Conservation (phyloP, 2,888 invertebrate species). For the Idaea biselata region DNA sequence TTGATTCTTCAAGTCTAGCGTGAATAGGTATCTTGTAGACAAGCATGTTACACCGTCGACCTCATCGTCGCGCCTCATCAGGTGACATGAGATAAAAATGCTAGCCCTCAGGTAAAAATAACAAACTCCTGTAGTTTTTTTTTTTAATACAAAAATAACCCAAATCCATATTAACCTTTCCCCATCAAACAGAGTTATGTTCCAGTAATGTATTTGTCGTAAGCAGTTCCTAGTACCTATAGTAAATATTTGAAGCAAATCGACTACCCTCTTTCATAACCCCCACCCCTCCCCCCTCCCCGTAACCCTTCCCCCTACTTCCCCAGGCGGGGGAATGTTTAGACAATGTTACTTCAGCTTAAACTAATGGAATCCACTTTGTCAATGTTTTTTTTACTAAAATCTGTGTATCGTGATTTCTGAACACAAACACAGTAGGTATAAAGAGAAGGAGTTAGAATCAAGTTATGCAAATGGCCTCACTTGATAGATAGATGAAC, state of each 20-base stretch:
- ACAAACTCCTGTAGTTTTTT: too few species aligned
- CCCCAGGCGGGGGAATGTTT: slow-evolving; percentile 12
- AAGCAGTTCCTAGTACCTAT: slow-evolving; percentile 38
- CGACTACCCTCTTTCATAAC: slow-evolving; percentile 20
- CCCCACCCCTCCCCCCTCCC: slow-evolving; percentile 6
- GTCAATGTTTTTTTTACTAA: slow-evolving; percentile 21
- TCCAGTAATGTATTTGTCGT: slow-evolving; percentile 36
- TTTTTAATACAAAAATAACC: neutral
- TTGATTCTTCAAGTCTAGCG: too few species aligned
- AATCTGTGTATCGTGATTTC: slow-evolving; percentile 13
- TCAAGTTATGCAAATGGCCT: too few species aligned
- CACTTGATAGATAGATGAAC: too few species aligned
- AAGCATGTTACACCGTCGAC: too few species aligned
- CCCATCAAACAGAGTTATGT: neutral
- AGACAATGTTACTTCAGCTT: slow-evolving; percentile 34
- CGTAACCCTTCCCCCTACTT: slow-evolving; percentile 3
- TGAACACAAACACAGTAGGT: neutral
- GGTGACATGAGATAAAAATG: too few species aligned
- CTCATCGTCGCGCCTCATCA: too few species aligned
- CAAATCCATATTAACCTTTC: slow-evolving; percentile 13
- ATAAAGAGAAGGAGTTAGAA: too few species aligned
- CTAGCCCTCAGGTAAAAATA: too few species aligned
- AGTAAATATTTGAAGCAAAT: slow-evolving; percentile 42
- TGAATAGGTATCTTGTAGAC: too few species aligned
- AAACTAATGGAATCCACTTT: slow-evolving; percentile 3